phyloP scores from a whole-genome alignment of 2,113 vertebrate genomes.

The Silurus glanis region DNA sequence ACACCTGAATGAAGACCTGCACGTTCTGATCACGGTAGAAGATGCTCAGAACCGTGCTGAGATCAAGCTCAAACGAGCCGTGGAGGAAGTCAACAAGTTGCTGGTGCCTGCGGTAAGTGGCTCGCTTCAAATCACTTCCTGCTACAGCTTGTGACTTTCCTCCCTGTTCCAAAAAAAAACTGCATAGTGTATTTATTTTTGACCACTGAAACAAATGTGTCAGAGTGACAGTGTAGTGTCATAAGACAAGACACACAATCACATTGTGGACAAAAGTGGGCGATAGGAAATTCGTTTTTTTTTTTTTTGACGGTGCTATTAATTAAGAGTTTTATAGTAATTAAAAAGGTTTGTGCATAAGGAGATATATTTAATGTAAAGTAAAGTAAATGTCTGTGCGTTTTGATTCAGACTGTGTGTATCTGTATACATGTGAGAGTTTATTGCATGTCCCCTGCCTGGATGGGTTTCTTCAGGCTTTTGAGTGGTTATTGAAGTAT shows the following conservation, averaged over 20 bases:
- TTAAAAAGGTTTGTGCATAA: neutral
- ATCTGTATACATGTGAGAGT: neutral
- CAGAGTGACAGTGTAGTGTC: neutral
- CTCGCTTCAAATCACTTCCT: conserved; percentile 25
- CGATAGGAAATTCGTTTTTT: neutral
- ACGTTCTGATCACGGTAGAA: conserved; percentile 90
- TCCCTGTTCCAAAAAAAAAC: neutral
- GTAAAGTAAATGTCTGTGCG: neutral
- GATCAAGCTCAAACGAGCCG: conserved; percentile 86
- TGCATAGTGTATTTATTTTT: conserved; percentile 3
- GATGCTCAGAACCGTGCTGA: conserved; percentile 89
- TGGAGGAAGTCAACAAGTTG: conserved; percentile 88
- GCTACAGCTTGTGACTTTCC: conserved; percentile 5
- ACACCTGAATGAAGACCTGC: conserved; percentile 89
- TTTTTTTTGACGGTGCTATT: neutral
- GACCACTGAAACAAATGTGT: conserved; percentile 17
- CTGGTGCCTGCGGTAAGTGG: conserved; percentile 87
- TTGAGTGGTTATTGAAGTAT: conserved; percentile 32
- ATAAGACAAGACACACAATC: neutral
- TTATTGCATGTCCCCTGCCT: neutral
- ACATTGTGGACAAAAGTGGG: too few species aligned
- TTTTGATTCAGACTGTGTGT: neutral
- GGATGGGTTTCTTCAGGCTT: neutral
- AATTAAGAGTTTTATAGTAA: neutral
- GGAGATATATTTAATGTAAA: neutral